Base-by-base conservation (phyloP, 2,888 invertebrate genomes). In the Oligia latruncula region DNA sequence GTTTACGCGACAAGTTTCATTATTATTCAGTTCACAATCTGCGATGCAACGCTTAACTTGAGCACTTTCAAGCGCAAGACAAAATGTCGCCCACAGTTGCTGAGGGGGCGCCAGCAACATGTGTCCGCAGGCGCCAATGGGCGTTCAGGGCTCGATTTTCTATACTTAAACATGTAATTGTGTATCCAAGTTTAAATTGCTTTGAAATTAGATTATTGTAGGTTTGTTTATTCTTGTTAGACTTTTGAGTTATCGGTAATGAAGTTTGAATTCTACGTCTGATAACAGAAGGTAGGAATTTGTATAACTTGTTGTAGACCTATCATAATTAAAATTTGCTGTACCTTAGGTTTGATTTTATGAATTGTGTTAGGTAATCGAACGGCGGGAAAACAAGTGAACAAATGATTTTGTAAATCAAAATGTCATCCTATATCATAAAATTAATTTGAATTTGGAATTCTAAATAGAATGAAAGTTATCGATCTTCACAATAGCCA, bases 1-100 rank as follows among this genome's bases (percentile, higher is more conserved):
- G 83, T 91, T 89, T 87, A 91, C 84, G 82, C 81, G 84, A 82
- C 72, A 82, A 84, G 85, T 88, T 86, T 83, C 90, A 90, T 92
- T 92, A 91, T 85, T 90, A 92, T 92, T 92, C 90, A 91, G 87
- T 79, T 82, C 86, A 89, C 90, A 92, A 91, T 89, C 90, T 90
- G 86, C 78, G 65, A 84, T 88, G 91, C 87, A 89, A 88, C 79
- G 80, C 81, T 87, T 81, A 85, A 86, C 89, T 90, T 86, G 78
- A 85, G 64, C 78, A 71, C 80, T 89, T 89, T 85, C 78, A 60
- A 64, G 74, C 70, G 68, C 65, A 80, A 80, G 67, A 82, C 79
- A 80, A 83, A 80, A 64, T 81, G 77, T 74, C 40, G 43, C 13
- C 49, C 58, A 17, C 29, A 62, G 23, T 72, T 35, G 58, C 73